Conservation (phyloP, 2,888 invertebrate species). For the Erebia aethiops region DNA sequence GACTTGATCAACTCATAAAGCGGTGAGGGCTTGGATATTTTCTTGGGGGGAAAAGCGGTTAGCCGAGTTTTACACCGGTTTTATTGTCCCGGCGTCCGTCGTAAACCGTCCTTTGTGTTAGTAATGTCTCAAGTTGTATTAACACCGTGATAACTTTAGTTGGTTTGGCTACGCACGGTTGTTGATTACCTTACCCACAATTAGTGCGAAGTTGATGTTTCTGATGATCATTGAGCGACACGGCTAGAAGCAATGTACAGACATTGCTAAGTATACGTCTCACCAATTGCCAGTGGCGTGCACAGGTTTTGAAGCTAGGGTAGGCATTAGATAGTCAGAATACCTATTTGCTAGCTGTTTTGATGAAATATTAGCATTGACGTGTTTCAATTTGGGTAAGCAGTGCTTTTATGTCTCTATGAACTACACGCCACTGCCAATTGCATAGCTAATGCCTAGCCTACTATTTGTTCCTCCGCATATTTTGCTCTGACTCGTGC, state of each 20-base stretch:
- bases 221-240: constrained; percentile 54
- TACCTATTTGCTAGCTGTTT: too few relatives aligned
- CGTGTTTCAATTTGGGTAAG: too few relatives aligned
- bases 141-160: constrained; percentile 74
- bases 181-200: constrained; percentile 60
- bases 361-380: too few relatives aligned
- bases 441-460: neutral
- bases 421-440: too few relatives aligned
- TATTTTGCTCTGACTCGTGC: neutral
- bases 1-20: constrained; percentile 66
- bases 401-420: too few relatives aligned
- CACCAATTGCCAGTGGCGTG: too few relatives aligned
- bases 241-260: too few relatives aligned
- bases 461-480: neutral
- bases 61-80: constrained; percentile 78
- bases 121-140: constrained; percentile 75
- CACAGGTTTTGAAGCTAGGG: too few relatives aligned
- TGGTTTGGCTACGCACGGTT: constrained; percentile 47
- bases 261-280: neutral
- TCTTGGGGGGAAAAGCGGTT: constrained; percentile 67
- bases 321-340: too few relatives aligned
- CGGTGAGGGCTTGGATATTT: constrained; percentile 63
- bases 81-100: constrained; percentile 74
- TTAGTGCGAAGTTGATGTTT: constrained; percentile 68
- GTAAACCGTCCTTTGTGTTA: constrained; percentile 71